phyloP scores from a whole-genome alignment of 2,888 invertebrate species.

The Mythimna pallens region DNA sequence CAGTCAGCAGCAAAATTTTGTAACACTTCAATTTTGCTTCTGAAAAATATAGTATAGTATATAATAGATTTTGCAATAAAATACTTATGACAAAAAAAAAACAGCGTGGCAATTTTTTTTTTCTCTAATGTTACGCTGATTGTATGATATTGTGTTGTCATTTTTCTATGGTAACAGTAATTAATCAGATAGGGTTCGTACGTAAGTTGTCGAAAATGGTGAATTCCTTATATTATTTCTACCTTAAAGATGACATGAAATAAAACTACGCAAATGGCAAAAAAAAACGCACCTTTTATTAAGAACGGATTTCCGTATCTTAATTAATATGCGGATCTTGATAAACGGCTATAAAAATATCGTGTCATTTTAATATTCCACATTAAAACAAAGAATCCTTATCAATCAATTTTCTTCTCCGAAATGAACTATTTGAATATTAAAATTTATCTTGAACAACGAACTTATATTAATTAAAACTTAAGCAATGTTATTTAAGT shows the following conservation, averaged over 20 bases:
- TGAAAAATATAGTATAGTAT: too few relatives aligned
- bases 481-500: not conserved
- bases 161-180: not conserved
- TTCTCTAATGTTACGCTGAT: not conserved
- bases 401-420: slow-evolving; percentile 11
- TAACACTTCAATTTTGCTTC: not conserved
- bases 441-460: too few relatives aligned
- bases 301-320: slow-evolving; percentile 4
- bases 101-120: not conserved
- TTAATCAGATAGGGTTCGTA: too few relatives aligned
- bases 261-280: not conserved
- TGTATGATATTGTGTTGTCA: not conserved
- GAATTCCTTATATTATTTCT: not conserved
- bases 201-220: not conserved
- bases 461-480: not conserved
- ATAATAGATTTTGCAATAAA: not conserved
- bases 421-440: not conserved
- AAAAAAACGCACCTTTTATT: not conserved
- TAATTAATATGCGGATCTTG: slow-evolving; percentile 2
- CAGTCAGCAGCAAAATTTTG: slow-evolving; percentile 13
- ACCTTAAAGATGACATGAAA: not conserved
- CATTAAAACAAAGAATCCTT: slow-evolving; percentile 4
- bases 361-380: slow-evolving; percentile 1
- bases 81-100: not conserved
- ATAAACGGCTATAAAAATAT: slow-evolving; percentile 19